Evolutionary conservation across 2,113 vertebrate species (phyloP).

Genomic region (Ptilorrhoa leucosticta): DNA sequence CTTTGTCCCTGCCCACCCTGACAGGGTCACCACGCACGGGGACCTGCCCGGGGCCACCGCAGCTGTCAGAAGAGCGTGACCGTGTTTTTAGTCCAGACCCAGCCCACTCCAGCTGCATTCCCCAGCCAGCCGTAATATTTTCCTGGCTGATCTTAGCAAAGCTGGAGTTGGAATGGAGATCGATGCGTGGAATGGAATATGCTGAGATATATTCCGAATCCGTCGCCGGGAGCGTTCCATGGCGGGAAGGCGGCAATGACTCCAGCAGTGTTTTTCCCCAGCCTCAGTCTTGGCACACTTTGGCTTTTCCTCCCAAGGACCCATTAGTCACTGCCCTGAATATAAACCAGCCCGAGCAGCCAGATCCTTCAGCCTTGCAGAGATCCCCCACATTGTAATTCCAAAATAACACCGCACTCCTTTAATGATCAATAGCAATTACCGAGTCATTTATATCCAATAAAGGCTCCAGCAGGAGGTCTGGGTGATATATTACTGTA

Average conservation of each 20-base stretch:
- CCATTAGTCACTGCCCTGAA: background rate
- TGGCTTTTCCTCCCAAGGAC: conserved; percentile 23
- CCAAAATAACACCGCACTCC: conserved; percentile 11
- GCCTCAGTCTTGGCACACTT: background rate
- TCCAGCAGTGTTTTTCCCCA: background rate
- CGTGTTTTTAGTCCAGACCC: accelerated
- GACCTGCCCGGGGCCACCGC: accelerated
- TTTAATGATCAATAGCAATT: conserved; percentile 63
- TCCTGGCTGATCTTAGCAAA: background rate
- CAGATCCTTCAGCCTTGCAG: background rate
- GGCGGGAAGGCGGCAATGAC: background rate
- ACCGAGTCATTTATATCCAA: conserved; percentile 67
- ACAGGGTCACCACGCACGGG: accelerated
- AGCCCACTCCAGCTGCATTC: background rate
- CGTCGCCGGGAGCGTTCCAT: background rate
- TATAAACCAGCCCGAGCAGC: background rate
- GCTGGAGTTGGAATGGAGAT: background rate
- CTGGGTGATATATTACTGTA: background rate
- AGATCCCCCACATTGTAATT: background rate
- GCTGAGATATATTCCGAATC: background rate
- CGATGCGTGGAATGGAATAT: background rate
- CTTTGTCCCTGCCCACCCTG: background rate
- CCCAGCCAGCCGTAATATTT: background rate
- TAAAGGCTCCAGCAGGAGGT: conserved; percentile 66
- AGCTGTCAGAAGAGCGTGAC: background rate